Conservation (phyloP, 2,888 invertebrate species). For the Trilocha varians region DNA sequence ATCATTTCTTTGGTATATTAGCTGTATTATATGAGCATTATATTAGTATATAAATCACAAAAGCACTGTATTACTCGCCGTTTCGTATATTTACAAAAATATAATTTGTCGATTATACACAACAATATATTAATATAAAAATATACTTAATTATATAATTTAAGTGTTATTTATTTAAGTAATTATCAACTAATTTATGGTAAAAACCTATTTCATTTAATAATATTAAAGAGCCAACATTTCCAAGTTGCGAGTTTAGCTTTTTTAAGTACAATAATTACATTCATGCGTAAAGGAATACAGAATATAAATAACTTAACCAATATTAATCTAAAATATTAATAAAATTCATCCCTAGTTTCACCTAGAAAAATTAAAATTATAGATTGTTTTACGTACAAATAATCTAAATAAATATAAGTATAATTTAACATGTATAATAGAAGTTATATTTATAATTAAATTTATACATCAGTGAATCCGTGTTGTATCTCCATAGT, state of each 20-base stretch:
- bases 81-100: conserved; percentile 19
- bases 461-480: conserved; percentile 47
- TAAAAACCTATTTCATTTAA: too few species aligned
- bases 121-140: conserved; percentile 7
- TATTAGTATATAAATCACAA: conserved; percentile 25
- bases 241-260: too few species aligned
- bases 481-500: conserved; percentile 45
- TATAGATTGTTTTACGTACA: background rate
- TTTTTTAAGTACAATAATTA: too few species aligned
- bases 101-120: conserved; percentile 6
- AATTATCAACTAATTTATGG: too few species aligned
- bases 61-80: conserved; percentile 16
- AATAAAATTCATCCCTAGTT: too few species aligned
- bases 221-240: too few species aligned
- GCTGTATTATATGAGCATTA: conserved; percentile 54
- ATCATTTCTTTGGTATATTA: conserved; percentile 62
- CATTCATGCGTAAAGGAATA: too few species aligned
- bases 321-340: too few species aligned
- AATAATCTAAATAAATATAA: background rate
- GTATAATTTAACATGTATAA: background rate
- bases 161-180: background rate
- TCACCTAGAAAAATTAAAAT: background rate
- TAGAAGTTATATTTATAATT: background rate
- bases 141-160: background rate
- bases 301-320: too few species aligned